phyloP scores from a whole-genome alignment of 2,888 invertebrate genomes.

The Pecten maximus region DNA sequence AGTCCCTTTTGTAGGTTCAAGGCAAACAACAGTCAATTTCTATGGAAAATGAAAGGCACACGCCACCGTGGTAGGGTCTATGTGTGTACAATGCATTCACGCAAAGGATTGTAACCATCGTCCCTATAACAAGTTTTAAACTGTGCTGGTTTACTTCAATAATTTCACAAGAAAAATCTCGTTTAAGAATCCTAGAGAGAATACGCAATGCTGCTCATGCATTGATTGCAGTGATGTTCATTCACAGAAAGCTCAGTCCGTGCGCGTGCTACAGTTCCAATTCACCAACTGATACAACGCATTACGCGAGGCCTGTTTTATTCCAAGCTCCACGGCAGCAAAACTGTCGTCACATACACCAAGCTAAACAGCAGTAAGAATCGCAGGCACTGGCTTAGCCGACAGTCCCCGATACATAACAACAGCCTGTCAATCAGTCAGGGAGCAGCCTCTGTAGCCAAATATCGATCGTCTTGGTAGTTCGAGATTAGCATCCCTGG shows the following conservation, averaged over 20 bases:
- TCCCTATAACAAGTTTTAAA: background rate
- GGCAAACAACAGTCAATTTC: background rate
- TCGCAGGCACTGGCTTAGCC: background rate
- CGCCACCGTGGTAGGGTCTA: background rate
- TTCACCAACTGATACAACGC: background rate
- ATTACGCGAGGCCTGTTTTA: background rate
- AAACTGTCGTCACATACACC: background rate
- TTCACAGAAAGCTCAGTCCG: background rate
- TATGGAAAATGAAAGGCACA: background rate
- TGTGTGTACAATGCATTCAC: background rate
- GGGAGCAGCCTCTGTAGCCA: background rate
- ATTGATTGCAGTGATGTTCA: background rate
- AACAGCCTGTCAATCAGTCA: background rate
- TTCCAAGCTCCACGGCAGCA: conserved; percentile 2
- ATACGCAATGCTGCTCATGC: background rate
- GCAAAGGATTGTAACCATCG: background rate
- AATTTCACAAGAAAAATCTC: background rate
- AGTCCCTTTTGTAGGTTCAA: background rate
- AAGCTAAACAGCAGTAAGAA: background rate
- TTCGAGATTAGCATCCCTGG: background rate
- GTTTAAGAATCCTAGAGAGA: too few species aligned
- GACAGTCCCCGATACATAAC: background rate
- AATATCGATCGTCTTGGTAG: background rate
- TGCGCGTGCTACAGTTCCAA: background rate
- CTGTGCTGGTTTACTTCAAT: background rate